Conservation (phyloP, 2,888 invertebrate species). For the Pasiphila rectangulata region DNA sequence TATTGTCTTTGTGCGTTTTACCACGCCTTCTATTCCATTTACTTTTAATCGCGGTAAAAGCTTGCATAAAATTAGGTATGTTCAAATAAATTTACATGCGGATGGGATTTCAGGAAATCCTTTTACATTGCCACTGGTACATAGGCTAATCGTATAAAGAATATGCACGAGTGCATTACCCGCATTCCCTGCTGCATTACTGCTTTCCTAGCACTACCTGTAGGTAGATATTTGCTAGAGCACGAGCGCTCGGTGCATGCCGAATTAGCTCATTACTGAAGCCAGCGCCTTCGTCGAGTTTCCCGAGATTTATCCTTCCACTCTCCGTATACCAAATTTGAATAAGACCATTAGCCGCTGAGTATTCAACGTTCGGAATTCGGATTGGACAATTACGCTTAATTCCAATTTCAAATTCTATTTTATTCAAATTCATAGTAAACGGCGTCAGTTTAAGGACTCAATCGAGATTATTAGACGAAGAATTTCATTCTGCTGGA, state of each 20-base stretch:
- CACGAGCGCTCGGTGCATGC: constrained; percentile 46
- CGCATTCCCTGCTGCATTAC: constrained; percentile 44
- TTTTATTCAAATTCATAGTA: constrained; percentile 29
- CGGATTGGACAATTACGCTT: constrained; percentile 36
- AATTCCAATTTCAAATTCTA: constrained; percentile 34
- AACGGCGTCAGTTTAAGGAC: constrained; percentile 15
- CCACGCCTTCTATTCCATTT: constrained; percentile 25
- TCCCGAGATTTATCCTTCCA: constrained; percentile 53
- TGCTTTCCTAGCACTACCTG: constrained; percentile 29
- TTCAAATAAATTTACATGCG: constrained; percentile 16
- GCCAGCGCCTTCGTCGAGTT: constrained; percentile 44
- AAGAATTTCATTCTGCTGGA: constrained; percentile 11
- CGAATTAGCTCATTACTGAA: constrained; percentile 67
- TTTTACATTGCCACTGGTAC: constrained; percentile 6
- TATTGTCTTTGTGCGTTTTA: constrained; percentile 55
- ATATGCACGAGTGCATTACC: constrained; percentile 43
- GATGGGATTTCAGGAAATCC: constrained; percentile 7
- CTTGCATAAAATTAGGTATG: constrained; percentile 13
- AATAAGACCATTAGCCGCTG: constrained; percentile 55
- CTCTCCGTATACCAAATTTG: constrained; percentile 55
- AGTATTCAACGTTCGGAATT: constrained; percentile 46
- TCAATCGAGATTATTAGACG: constrained; percentile 19
- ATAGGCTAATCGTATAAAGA: constrained; percentile 24
- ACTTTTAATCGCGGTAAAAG: constrained; percentile 4
- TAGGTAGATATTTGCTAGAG: constrained; percentile 26